phyloP scores from a whole-genome alignment of 1,140 invertebrate species.

The Trialeurodes vaporariorum region DNA sequence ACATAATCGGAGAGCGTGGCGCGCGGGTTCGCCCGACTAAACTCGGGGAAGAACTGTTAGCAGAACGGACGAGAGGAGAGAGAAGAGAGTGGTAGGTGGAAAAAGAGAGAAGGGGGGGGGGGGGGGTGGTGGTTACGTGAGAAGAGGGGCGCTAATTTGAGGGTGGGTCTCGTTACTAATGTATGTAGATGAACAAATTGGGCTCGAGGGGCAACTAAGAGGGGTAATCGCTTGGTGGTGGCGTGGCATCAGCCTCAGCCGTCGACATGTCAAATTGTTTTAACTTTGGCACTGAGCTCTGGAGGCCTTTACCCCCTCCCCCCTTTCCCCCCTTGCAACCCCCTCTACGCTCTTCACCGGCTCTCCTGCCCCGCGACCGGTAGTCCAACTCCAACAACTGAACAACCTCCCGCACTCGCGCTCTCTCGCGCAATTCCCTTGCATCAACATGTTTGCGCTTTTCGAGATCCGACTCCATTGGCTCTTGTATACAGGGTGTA shows the following conservation, averaged over 20 bases:
- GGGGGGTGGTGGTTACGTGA: background rate
- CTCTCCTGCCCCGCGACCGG: too few relatives aligned
- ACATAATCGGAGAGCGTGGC: background rate
- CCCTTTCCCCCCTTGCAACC: too few relatives aligned
- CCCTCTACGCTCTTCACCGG: background rate
- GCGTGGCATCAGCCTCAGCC: background rate
- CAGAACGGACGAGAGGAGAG: too few relatives aligned
- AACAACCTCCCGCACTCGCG: too few relatives aligned
- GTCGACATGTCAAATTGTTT: background rate
- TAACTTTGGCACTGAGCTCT: background rate
- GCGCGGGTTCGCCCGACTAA: too few relatives aligned
- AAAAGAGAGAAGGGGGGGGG: background rate
- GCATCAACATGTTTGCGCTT: too few relatives aligned
- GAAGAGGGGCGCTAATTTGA: background rate
- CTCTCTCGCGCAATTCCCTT: too few relatives aligned
- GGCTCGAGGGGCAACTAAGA: background rate
- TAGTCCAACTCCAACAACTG: too few relatives aligned
- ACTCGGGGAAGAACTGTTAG: background rate
- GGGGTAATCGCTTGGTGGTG: background rate
- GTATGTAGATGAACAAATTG: background rate
- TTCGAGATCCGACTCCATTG: too few relatives aligned
- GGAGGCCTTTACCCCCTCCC: background rate
- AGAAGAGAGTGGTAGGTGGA: too few relatives aligned
- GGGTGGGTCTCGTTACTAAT: background rate
- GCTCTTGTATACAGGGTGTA: too few relatives aligned